phyloP scores from a whole-genome alignment of 2,113 vertebrate species.

The Nestor notabilis region DNA sequence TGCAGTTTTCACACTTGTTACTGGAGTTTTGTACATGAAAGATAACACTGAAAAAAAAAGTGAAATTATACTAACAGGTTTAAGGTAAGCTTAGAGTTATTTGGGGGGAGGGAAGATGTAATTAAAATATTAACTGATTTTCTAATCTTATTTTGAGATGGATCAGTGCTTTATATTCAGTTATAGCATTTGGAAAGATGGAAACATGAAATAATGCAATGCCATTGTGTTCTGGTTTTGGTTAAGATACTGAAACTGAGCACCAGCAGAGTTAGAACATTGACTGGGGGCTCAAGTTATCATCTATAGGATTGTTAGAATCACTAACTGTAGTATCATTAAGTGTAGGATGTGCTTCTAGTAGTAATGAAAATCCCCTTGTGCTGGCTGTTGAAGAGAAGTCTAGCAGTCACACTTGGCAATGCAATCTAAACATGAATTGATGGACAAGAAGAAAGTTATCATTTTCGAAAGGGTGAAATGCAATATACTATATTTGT shows the following conservation, averaged over 20 bases:
- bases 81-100: background rate
- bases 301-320: background rate
- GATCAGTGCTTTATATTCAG: background rate
- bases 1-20: background rate
- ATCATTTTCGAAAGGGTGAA: slow-evolving; percentile 45
- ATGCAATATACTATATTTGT: background rate
- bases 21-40: background rate
- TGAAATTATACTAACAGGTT: background rate
- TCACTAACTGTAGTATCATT: slow-evolving; percentile 49
- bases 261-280: background rate
- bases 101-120: background rate
- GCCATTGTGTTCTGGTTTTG: background rate
- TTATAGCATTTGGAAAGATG: background rate
- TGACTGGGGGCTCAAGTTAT: background rate
- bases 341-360: background rate
- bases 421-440: slow-evolving; percentile 46
- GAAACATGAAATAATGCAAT: background rate
- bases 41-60: background rate
- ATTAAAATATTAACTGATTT: background rate
- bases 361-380: slow-evolving; percentile 9
- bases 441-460: background rate
- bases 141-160: background rate
- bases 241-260: background rate
- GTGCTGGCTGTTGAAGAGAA: slow-evolving; percentile 12
- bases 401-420: background rate